Percentiles rank a stretch among this genome's conserved stretches.
Evolutionary conservation across 2,888 invertebrate genomes (phyloP).

Genomic region (Eurytoma adleriae): DNA sequence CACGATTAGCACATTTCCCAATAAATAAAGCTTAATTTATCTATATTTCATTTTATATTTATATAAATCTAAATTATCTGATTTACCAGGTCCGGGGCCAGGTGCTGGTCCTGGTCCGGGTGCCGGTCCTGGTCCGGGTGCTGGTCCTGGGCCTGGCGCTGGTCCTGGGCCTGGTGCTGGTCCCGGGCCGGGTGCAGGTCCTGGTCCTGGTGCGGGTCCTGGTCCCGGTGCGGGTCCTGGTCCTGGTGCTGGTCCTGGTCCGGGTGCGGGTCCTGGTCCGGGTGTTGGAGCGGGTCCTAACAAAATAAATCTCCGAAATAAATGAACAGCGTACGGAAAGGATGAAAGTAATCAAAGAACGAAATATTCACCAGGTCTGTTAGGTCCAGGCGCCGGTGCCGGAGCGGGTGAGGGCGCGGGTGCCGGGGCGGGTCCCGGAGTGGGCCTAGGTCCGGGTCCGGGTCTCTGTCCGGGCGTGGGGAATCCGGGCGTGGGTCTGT

Average conservation of each 20-base stretch:
- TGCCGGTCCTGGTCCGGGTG: conserved; percentile 17
- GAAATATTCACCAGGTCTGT: not conserved
- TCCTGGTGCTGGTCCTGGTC: conserved; percentile 45
- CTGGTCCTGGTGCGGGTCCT: conserved; percentile 47
- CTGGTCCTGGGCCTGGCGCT: conserved; percentile 30
- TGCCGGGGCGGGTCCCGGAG: conserved; percentile 34
- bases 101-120: conserved; percentile 11
- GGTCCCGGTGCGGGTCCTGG: conserved; percentile 30
- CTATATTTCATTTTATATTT: not conserved
- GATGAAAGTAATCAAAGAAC: not conserved
- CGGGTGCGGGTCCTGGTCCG: conserved; percentile 55
- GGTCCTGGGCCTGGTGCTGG: conserved; percentile 32
- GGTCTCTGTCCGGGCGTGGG: conserved; percentile 59
- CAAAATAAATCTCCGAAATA: not conserved
- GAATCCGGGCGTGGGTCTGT: conserved; percentile 6
- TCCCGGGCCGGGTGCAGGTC: conserved; percentile 27
- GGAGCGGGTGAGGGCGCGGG: conserved; percentile 54
- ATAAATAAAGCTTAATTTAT: not conserved
- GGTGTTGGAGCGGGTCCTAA: conserved; percentile 27
- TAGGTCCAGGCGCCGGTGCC: conserved; percentile 50
- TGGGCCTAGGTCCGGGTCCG: conserved; percentile 50
- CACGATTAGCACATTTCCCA: not conserved
- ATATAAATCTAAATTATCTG: too few species aligned
- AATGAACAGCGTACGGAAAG: too few species aligned
- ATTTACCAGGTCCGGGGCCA: conserved; percentile 41